Base-by-base conservation (phyloP, 92 coral and sea anemone species). In the Metridium senile region DNA sequence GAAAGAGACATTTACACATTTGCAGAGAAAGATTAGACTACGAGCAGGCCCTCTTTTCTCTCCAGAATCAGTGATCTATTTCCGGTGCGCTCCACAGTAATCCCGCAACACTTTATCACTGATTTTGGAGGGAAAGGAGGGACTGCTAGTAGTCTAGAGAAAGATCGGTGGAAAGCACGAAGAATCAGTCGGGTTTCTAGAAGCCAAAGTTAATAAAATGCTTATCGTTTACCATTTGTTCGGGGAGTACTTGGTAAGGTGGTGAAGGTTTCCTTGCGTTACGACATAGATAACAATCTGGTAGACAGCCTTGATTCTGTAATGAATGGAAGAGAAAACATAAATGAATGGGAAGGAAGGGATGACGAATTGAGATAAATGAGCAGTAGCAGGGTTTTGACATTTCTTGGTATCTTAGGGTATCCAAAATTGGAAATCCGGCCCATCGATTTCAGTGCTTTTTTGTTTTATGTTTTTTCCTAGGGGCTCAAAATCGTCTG, bases 241-340 rank as follows among this genome's bases (percentile, higher is more conserved):
- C 68, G 9, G 46, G 53, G 0, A 73, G 78, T 21, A 52, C 68
- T 58, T 73, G 78, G 35, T 73, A 73, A 11, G 78, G 78, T 17
- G 78, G 78, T 0, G 78, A 73, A 9, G 27, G 9, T 21, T 58
- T 62, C 33, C 78, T 73, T 4, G 21, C 17, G 23, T 26, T 27
- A 1, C 68, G 53, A 33, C 78, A 73, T 11, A 73, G 32, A 11
- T 61, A 57, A 58, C 78, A 73, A 73, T 73, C 78, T 58, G 58
- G 56, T 13, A 73, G 21, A 35, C 68, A 73, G 26, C 32, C 49
- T 63, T 58, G 58, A 2, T 1, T 46, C 59, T 51, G 4, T 11
- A 39, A 4, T 39, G 49, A 71, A 71, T 47, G 23, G 18, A 17
- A 17, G 16, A 30, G 1, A 19, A 21, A 32, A 25, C 0, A 22